Conservation (phyloP, 2,113 vertebrate species). For the Octodon degus region DNA sequence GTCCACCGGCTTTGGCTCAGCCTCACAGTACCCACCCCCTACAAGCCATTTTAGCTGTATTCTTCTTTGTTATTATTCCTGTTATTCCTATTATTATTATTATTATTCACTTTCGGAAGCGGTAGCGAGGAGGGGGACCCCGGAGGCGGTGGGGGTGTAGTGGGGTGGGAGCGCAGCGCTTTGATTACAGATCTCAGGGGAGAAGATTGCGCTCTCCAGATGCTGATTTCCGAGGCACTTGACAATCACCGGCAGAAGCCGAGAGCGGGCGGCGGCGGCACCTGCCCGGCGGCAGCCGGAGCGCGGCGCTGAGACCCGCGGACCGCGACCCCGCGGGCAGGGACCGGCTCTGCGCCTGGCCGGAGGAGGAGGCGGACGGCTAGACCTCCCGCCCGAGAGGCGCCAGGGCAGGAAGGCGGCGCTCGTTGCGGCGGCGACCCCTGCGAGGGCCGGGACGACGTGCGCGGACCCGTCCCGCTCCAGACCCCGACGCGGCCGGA, state of each 20-base stretch:
- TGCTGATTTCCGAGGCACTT: constrained; percentile 87
- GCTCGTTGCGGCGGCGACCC: not conserved
- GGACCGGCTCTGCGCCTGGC: not conserved
- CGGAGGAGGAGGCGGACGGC: not conserved
- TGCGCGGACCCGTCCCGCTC: not conserved
- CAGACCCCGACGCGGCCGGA: not conserved
- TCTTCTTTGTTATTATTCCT: constrained; percentile 69
- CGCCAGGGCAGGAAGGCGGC: constrained; percentile 22
- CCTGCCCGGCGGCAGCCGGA: constrained; percentile 67
- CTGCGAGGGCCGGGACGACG: not conserved
- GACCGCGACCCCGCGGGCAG: not conserved
- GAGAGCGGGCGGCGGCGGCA: constrained; percentile 68
- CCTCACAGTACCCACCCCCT: constrained; percentile 6
- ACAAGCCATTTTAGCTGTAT: constrained; percentile 60
- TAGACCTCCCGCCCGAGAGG: constrained; percentile 1
- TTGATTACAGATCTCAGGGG: constrained; percentile 85
- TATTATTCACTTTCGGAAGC: constrained; percentile 57
- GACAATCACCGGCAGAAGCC: constrained; percentile 83
- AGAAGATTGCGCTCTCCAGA: constrained; percentile 88
- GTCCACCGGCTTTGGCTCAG: constrained; percentile 21
- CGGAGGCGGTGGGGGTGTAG: constrained; percentile 85
- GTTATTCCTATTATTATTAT: constrained; percentile 70
- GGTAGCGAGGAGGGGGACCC: constrained; percentile 65
- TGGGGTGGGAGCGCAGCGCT: constrained; percentile 84
- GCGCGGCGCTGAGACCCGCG: constrained; percentile 65